Evolutionary conservation across 2,797 vertebrate species (phyloP).

Genomic region (Echeneis naucrates): DNA sequence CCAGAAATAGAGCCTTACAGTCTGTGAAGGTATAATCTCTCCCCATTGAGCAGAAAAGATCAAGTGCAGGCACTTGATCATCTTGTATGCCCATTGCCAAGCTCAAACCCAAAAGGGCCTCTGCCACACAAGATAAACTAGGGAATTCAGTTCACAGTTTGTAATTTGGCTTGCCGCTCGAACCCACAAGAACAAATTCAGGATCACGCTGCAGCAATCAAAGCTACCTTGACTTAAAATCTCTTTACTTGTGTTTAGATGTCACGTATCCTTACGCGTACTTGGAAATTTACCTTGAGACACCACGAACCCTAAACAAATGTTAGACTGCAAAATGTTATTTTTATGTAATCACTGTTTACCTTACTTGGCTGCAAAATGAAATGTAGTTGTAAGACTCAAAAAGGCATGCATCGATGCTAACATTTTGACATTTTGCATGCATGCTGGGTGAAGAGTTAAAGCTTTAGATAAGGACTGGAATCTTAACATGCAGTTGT

Average conservation of each 20-base stretch:
- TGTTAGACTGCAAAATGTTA: constrained; percentile 19
- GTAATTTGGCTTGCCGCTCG: constrained; percentile 40
- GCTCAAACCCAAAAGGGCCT: constrained; percentile 50
- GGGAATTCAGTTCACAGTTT: constrained; percentile 60
- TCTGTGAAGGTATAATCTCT: constrained; percentile 36
- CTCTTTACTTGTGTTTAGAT: constrained; percentile 10
- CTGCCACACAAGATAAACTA: constrained; percentile 59
- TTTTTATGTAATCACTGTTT: neutral
- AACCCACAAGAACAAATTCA: constrained; percentile 44
- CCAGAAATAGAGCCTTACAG: constrained; percentile 19
- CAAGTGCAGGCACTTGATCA: constrained; percentile 49
- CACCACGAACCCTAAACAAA: constrained; percentile 11
- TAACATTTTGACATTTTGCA: constrained; percentile 2
- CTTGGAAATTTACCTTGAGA: constrained; percentile 6
- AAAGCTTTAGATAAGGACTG: constrained; percentile 54
- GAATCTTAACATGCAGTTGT: constrained; percentile 75
- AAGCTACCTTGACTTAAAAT: constrained; percentile 54
- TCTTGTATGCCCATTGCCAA: constrained; percentile 20
- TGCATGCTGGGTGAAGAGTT: constrained; percentile 36
- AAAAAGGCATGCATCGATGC: neutral
- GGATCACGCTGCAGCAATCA: constrained; percentile 22
- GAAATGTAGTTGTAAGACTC: neutral
- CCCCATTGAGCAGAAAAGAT: constrained; percentile 52
- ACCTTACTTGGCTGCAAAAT: neutral
- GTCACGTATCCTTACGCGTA: constrained; percentile 27